Evolutionary conservation across 1,140 invertebrate genomes (phyloP).

Genomic region (Cryptotermes secundus): DNA sequence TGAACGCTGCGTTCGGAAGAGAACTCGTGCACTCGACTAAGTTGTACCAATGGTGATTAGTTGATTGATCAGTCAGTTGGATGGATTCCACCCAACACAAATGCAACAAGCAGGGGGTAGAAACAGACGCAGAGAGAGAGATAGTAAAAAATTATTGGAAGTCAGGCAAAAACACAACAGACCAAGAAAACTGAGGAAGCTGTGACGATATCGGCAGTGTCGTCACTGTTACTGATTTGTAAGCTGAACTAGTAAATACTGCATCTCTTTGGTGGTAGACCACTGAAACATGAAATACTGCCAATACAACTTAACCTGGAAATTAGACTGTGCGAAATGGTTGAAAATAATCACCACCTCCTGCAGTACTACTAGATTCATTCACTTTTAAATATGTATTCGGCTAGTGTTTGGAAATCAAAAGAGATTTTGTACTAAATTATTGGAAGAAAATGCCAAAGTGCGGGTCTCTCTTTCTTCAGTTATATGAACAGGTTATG

Average conservation of each 20-base stretch:
- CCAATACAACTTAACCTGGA: background rate
- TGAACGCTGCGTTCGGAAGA: slow-evolving; percentile 88
- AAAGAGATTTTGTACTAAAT: background rate
- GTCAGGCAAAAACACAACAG: slow-evolving; percentile 24
- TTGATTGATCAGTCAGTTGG: slow-evolving; percentile 14
- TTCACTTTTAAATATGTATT: background rate
- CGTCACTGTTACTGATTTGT: background rate
- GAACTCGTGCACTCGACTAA: slow-evolving; percentile 62
- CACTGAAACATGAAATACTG: slow-evolving; percentile 1
- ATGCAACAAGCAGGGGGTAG: slow-evolving; percentile 26
- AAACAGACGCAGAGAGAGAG: slow-evolving; percentile 23
- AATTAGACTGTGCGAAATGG: background rate
- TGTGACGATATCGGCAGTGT: background rate
- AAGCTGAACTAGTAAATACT: slow-evolving; percentile 1
- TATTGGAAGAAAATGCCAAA: background rate
- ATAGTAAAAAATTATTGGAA: slow-evolving; percentile 26
- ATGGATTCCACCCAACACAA: slow-evolving; percentile 18
- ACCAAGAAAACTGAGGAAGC: background rate
- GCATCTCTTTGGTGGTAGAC: background rate
- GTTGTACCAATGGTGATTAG: slow-evolving; percentile 32
- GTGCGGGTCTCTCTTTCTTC: too few relatives aligned
- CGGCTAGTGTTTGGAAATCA: background rate
- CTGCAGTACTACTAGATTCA: background rate
- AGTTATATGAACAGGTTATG: too few relatives aligned
- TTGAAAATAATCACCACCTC: background rate